Base-by-base conservation (phyloP, 2,888 invertebrate genomes). In the Allophyes oxyacanthae region DNA sequence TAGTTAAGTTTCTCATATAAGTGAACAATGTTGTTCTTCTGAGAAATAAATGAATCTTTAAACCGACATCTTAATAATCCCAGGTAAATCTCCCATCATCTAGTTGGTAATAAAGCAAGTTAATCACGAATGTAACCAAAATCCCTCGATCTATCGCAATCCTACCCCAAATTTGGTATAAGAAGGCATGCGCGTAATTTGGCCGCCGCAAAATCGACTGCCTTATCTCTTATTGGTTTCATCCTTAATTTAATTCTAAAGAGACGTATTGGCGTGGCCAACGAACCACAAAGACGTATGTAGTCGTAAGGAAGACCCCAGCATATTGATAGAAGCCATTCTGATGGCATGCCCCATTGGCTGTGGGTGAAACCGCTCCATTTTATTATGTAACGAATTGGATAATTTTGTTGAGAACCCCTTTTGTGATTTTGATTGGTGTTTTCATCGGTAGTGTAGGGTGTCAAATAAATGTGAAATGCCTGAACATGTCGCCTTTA, bases 211-310 rank as follows among this genome's bases (percentile, higher is more conserved):
- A 82, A 86, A 84, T 85, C 85, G 83, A 58, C 76, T 70, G 61
- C 81, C 81, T 4, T 84, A 80, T 83, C 79, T 82, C 71, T 34
- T 68, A 83, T 87, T 84, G 91, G 91, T 87, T 90, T 91, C 86
- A 88, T 85, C 86, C 90, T 83, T 88, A 89, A 91, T 92, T 92
- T 91, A 91, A 89, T 90, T 87, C 83, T 85, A 87, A 87, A 85
- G 85, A 90, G 87, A 89, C 84, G 82, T 86, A 92, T 91, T 74
- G 88, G 82, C 74, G 81, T 75, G 81, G 60, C 78, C 87, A 86
- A 64, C 80, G 86, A 85, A 76, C 83, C 88, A 83, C 83, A 86
- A 89, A 90, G 88, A 89, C 88, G 85, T 86, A 88, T 88, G 87
- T 84, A 83, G 83, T 79, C 81, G 83, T 84, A 84, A 83, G 83